Percentiles rank a stretch among this genome's conserved stretches.
phyloP scores from a whole-genome alignment of 1,140 invertebrate species.

The Aphaenogaster rudis region DNA sequence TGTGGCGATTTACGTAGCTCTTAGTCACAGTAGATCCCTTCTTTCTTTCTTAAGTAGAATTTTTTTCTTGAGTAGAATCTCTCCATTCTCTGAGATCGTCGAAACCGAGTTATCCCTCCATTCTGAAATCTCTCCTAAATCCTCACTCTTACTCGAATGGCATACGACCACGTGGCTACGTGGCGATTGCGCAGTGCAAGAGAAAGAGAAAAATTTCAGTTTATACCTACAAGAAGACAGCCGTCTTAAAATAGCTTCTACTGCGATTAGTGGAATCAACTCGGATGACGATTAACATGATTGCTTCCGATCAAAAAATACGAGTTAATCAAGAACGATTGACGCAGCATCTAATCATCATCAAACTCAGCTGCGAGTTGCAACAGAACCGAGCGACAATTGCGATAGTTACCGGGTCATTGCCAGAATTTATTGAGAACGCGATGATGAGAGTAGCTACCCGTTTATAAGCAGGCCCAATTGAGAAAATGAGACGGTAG shows the following conservation, averaged over 20 bases:
- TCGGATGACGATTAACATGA: background rate
- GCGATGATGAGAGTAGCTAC: background rate
- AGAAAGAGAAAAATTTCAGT: background rate
- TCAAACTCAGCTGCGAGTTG: conserved; percentile 3
- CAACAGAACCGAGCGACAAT: background rate
- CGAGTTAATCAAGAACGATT: background rate
- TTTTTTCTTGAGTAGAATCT: background rate
- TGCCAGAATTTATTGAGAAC: conserved; percentile 8
- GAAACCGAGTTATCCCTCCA: background rate
- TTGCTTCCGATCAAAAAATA: background rate
- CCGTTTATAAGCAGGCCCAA: background rate
- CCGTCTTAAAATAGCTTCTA: background rate
- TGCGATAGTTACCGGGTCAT: background rate
- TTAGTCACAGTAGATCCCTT: conserved; percentile 8
- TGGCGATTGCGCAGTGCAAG: background rate
- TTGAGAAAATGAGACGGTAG: conserved; percentile 42
- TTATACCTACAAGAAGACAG: background rate
- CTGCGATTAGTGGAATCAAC: background rate
- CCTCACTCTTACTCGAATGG: background rate
- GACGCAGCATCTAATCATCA: background rate
- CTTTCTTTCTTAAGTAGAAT: conserved; percentile 11
- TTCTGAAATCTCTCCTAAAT: background rate
- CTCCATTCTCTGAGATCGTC: background rate
- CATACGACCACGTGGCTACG: background rate
- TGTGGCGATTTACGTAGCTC: background rate